Evolutionary conservation across 2,888 invertebrate genomes (phyloP), one percentile per base, ranked within the genome.

Genomic region (Lissocephala sabroskyi): DNA sequence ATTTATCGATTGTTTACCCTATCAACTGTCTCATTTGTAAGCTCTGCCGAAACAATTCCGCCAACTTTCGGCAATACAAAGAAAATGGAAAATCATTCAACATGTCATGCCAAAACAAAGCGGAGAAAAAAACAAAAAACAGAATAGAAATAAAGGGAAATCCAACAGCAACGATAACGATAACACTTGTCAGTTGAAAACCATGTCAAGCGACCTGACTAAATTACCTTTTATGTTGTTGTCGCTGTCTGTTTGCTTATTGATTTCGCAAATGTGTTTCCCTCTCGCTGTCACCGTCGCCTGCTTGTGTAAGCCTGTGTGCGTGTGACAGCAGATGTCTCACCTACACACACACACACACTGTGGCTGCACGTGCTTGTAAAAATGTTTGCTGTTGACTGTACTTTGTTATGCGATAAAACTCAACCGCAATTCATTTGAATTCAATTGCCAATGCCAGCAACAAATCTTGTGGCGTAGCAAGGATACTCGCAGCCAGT

Each of bases 401-500:
- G 56, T 46, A 43, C 54, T 62, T 64, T 62, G 56, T 51, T 52
- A 55, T 23, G 41, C 4, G 9, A 35, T 59, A 54, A 46, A 56
- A 59, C 45, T 57, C 48, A 66, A 71, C 76, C 65, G 76, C 76
- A 75, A 71, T 71, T 75, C 68, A 66, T 75, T 70, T 65, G 60
- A 67, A 73, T 70, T 68, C 74, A 71, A 76, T 76, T 76, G 77
- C 52, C 61, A 56, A 54, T 46, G 44, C 43, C 52, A 52, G 49
- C 50, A 64, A 49, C 55, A 56, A 62, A 36, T 2, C 19, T 5
- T 49, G 35, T 44, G 30, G n/a, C n/a, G n/a, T n/a, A n/a, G n/a
- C n/a, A n/a, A n/a, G n/a, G n/a, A n/a, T n/a, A n/a, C n/a, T n/a
- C n/a, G n/a, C n/a, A n/a, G n/a, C n/a, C n/a, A n/a, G n/a, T 50